These are phyloP conservation scores for Antheraea assamensis DNA, from an alignment of 2,888 invertebrate genomes.

Conservation along the genomic window DNA sequence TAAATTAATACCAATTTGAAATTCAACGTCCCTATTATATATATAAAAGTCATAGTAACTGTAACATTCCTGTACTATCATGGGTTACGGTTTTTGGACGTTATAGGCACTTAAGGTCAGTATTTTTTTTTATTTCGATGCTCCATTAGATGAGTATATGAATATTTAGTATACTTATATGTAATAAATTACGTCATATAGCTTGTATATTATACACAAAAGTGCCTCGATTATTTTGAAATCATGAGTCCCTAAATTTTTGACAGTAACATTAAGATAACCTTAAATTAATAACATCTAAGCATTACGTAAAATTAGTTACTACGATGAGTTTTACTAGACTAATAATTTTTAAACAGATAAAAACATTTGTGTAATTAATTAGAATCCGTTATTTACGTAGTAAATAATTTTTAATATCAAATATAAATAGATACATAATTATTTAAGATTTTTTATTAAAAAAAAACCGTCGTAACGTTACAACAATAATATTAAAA, in stretches of 20 bases:
- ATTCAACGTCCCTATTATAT: not conserved
- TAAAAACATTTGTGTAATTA: not conserved
- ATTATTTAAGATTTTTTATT: not conserved
- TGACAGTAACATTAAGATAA: not conserved
- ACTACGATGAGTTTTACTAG: not conserved
- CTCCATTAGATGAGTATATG: not conserved
- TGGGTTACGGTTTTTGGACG: not conserved
- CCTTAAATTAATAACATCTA: not conserved
- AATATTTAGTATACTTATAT: not conserved
- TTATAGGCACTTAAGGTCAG: not conserved
- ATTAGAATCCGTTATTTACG: not conserved
- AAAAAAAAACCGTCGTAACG: conserved; percentile 6
- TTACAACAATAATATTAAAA: conserved; percentile 17
- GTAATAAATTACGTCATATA: not conserved
- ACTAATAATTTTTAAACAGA: not conserved
- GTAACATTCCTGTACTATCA: too few relatives aligned
- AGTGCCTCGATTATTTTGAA: not conserved
- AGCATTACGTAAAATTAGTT: too few relatives aligned
- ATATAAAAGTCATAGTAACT: not conserved
- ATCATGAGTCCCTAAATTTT: not conserved
- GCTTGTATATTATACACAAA: not conserved
- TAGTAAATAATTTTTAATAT: not conserved
- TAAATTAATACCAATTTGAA: not conserved
- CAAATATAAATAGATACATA: not conserved
- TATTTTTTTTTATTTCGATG: not conserved